Base-by-base conservation (phyloP, 2,797 vertebrate species). In the Bryconaethiops microstoma region DNA sequence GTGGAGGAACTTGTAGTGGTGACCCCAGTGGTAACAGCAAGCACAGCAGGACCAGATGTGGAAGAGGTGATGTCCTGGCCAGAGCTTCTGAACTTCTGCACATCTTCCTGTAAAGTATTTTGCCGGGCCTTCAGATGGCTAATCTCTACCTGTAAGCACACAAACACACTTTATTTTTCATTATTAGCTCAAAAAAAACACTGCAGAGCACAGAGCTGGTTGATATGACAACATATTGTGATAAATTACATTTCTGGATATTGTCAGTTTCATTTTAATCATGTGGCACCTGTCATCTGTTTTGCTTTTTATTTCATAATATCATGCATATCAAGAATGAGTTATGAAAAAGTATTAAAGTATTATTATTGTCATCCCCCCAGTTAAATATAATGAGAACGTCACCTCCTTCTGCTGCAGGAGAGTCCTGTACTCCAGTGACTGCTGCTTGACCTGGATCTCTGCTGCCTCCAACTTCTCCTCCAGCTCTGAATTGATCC, bases 91-190 rank as follows among this genome's bases (percentile, higher is more conserved):
- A 96, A 88, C 79, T 95, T 96, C 88, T 95, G 96, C 80, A 98
- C 79, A 62, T 99, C 95, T 0, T 99, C 98, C 76, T 98, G 96
- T 0, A 99, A 93, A 0, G 92, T 91, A 63, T 91, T 96, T 89
- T 99, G 97, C 39, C 95, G 95, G 55, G 96, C 96, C 90, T 99
- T 99, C 13, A 99, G 93, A 89, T 97, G 98, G 86, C 95, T 98
- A 91, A 99, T 95, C 90, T 99, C 97, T 80, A 99, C 98, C 98
- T 99, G 86, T 17, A 65, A 19, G 50, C 21, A 84, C 0, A 50
- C 5, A 74, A 16, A 75, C 25, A 78, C 62, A 35, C 4, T 35
- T 35, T 35, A 2, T 29, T 35, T 35, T 35, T 35, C 4, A 35
- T 35, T 35, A 35, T 35, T 35, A 2, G 35, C 35, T 35, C 35